phyloP scores from a whole-genome alignment of 2,797 vertebrate genomes.

The Sebastiscus albofasciatus region DNA sequence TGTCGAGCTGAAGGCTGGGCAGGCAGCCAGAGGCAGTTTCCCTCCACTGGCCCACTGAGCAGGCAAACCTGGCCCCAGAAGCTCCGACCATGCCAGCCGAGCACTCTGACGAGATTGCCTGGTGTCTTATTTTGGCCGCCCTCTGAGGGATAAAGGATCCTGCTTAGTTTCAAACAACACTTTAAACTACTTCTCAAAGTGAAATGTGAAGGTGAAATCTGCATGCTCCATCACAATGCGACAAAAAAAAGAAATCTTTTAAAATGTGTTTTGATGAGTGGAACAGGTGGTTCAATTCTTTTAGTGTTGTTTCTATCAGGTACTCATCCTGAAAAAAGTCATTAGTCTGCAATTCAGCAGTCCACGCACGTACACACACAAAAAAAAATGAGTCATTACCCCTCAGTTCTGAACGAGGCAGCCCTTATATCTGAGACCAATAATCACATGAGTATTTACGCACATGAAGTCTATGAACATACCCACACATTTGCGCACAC shows the following conservation, averaged over 20 bases:
- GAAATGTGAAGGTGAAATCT: constrained; percentile 35
- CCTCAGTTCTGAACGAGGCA: constrained; percentile 28
- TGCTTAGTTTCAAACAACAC: constrained; percentile 51
- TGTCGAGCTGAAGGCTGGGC: constrained; percentile 69
- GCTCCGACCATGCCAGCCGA: constrained; percentile 45
- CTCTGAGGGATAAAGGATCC: constrained; percentile 37
- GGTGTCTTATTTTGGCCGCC: constrained; percentile 58
- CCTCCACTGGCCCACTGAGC: constrained; percentile 59
- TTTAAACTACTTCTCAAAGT: constrained; percentile 40
- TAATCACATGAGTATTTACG: constrained; percentile 36
- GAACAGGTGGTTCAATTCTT: constrained; percentile 48
- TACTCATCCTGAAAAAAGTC: constrained; percentile 62
- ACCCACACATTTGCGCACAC: background rate
- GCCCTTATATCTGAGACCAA: constrained; percentile 34
- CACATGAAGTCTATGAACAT: background rate
- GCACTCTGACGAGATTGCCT: constrained; percentile 64
- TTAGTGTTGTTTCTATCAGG: constrained; percentile 50
- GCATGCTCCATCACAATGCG: background rate
- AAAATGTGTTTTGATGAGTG: background rate
- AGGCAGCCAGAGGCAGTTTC: constrained; percentile 65
- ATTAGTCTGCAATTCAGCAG: constrained; percentile 53
- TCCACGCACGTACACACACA: constrained; percentile 2
- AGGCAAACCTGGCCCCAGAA: constrained; percentile 54
- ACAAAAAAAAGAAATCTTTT: background rate
- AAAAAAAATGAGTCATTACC: constrained; percentile 37